A percentile compares a stretch with the other conserved stretches of the same genome.
These are phyloP conservation scores for Ips nitidus DNA, from an alignment of 1,140 invertebrate genomes.

Conservation along the genomic window DNA sequence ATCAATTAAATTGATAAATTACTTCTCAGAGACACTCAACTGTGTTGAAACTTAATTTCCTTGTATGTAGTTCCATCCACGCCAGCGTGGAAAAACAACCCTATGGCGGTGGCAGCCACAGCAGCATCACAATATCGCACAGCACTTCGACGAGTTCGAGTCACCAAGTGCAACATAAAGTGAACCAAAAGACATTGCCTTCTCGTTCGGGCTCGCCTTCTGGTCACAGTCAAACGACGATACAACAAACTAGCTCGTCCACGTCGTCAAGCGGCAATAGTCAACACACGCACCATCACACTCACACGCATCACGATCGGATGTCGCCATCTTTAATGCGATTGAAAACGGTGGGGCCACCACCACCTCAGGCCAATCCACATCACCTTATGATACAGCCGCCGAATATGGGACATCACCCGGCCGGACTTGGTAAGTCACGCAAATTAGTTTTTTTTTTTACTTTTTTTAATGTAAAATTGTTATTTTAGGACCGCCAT, in stretches of 20 bases:
- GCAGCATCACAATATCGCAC: conserved; percentile 65
- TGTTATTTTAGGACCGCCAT: conserved; percentile 38
- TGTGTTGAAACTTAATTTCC: neutral
- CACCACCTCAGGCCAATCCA: conserved; percentile 57
- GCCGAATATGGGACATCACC: conserved; percentile 56
- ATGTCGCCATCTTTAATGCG: conserved; percentile 53
- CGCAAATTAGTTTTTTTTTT: neutral
- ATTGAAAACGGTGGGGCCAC: neutral
- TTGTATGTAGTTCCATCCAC: conserved; percentile 55
- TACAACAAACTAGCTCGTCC: conserved; percentile 7
- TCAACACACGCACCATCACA: conserved; percentile 58
- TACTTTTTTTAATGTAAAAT: conserved; percentile 5
- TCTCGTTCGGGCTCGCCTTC: conserved; percentile 5
- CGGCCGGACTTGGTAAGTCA: conserved; percentile 49
- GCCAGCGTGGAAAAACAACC: conserved; percentile 62
- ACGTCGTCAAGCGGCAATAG: conserved; percentile 5
- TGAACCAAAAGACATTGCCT: conserved; percentile 49
- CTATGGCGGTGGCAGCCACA: conserved; percentile 58
- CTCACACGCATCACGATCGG: conserved; percentile 58
- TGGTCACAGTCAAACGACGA: conserved; percentile 37
- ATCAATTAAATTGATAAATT: too few species aligned
- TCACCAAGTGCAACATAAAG: conserved; percentile 56
- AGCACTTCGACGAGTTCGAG: conserved; percentile 64
- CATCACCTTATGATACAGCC: conserved; percentile 67
- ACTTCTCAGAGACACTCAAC: neutral